These are phyloP conservation scores for Embiotoca jacksoni DNA, from an alignment of 2,113 vertebrate species.

Conservation along the genomic window DNA sequence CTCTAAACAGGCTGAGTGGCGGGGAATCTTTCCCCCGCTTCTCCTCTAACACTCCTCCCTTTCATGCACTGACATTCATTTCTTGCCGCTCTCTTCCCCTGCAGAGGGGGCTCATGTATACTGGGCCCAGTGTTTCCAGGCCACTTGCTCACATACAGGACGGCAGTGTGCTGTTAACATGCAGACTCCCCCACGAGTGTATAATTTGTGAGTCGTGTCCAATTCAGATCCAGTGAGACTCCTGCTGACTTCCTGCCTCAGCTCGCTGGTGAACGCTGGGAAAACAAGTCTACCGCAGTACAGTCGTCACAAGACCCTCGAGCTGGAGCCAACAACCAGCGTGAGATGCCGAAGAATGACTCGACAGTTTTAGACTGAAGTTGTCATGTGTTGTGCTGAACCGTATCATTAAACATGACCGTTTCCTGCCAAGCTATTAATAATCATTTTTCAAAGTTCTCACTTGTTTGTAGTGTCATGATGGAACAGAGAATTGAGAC, in stretches of 20 bases:
- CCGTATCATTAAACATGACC: neutral
- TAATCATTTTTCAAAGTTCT: constrained; percentile 9
- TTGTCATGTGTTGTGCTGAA: neutral
- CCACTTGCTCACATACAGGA: constrained; percentile 50
- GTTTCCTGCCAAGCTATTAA: neutral
- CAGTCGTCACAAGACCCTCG: constrained; percentile 44
- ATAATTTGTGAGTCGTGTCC: constrained; percentile 75
- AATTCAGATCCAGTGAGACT: constrained; percentile 57
- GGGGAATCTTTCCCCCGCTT: constrained; percentile 30
- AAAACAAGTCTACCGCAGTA: constrained; percentile 44
- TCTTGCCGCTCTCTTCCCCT: constrained; percentile 46
- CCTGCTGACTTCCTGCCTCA: constrained; percentile 70
- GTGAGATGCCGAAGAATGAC: constrained; percentile 12
- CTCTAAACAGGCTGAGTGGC: constrained; percentile 41
- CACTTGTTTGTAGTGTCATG: constrained; percentile 5
- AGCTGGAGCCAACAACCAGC: constrained; percentile 18
- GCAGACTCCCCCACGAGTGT: constrained; percentile 59
- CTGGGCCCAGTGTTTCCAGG: constrained; percentile 64
- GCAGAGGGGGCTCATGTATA: constrained; percentile 57
- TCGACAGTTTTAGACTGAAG: constrained; percentile 9
- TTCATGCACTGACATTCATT: constrained; percentile 49
- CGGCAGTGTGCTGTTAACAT: constrained; percentile 65
- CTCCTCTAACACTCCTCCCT: constrained; percentile 60
- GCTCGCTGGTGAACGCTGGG: constrained; percentile 45
- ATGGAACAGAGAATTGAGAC: constrained; percentile 2